Percentiles rank a stretch among this genome's conserved stretches.
Conservation (phyloP, 2,888 invertebrate species). For the Lasioglossum marginatum region DNA sequence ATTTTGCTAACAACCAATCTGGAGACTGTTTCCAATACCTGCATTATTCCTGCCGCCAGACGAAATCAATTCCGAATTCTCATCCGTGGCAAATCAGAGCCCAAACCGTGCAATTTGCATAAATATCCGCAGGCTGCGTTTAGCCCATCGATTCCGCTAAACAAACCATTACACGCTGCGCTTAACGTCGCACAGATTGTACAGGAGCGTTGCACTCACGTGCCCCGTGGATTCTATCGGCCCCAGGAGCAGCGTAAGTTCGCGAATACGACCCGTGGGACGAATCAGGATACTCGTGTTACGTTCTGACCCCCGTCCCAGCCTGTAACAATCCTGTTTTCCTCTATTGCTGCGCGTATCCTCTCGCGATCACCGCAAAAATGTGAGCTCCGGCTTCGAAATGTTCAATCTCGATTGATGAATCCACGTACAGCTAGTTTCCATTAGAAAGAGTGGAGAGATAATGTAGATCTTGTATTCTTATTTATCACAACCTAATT, state of each 20-base stretch:
- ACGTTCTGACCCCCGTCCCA: slow-evolving; percentile 43
- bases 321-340: slow-evolving; percentile 29
- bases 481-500: no score
- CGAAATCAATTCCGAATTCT: neutral
- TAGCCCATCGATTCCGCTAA: slow-evolving; percentile 7
- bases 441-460: no score
- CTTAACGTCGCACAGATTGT: slow-evolving; percentile 49
- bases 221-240: slow-evolving; percentile 50
- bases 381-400: neutral
- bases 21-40: neutral
- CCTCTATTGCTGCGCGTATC: slow-evolving; percentile 14
- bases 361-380: neutral
- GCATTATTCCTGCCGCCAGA: neutral
- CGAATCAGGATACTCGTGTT: slow-evolving; percentile 63
- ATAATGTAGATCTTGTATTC: no score
- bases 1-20: neutral
- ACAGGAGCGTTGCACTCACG: slow-evolving; percentile 33
- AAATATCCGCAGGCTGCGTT: neutral
- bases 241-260: slow-evolving; percentile 68
- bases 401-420: neutral
- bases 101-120: neutral
- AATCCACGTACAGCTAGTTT: no score
- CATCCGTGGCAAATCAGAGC: neutral
- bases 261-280: slow-evolving; percentile 67
- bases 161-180: slow-evolving; percentile 6